Evolutionary conservation across 2,888 invertebrate genomes (phyloP), one percentile per base, ranked within the genome.

Genomic region (Drosophila helvetica): DNA sequence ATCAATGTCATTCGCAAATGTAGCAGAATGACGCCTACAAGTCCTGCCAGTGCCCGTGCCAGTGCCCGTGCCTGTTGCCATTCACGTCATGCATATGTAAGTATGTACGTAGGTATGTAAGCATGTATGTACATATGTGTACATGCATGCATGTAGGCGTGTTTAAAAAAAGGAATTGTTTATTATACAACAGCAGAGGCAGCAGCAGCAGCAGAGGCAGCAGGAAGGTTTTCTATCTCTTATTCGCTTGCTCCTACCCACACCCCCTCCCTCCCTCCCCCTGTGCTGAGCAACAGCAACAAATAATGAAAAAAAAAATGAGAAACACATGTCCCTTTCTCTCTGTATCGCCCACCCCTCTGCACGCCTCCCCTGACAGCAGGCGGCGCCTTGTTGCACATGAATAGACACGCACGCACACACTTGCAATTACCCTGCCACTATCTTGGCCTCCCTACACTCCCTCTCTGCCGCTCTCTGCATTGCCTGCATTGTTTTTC

Each of bases 311-410:
- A 38, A 38, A 38, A 38, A 38, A 38, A 38, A 38, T 38, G 38
- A 38, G 15, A 2, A 38, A 38, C 38, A 7, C 38, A 15, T 38
- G 38, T 38, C 15, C n/a, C n/a, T n/a, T n/a, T n/a, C n/a, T n/a
- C n/a, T n/a, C n/a, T n/a, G n/a, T n/a, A n/a, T n/a, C n/a, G n/a
- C n/a, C n/a, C n/a, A n/a, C n/a, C n/a, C n/a, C n/a, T n/a, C n/a
- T n/a, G n/a, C n/a, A n/a, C n/a, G n/a, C n/a, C n/a, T n/a, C n/a
- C 52, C 25, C 54, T 45, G 78, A 66, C 78, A 80, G 78, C 67
- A 77, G 78, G 75, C 75, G 78, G 75, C 75, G 78, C 78, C 75
- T 75, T 79, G 76, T 78, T 79, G 79, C 79, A 80, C 82, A 82
- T 80, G 79, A 80, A 78, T 70, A 81, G 67, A 81, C 83, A 73